phyloP scores from a whole-genome alignment of 1,140 invertebrate genomes.

The Delia radicum region DNA sequence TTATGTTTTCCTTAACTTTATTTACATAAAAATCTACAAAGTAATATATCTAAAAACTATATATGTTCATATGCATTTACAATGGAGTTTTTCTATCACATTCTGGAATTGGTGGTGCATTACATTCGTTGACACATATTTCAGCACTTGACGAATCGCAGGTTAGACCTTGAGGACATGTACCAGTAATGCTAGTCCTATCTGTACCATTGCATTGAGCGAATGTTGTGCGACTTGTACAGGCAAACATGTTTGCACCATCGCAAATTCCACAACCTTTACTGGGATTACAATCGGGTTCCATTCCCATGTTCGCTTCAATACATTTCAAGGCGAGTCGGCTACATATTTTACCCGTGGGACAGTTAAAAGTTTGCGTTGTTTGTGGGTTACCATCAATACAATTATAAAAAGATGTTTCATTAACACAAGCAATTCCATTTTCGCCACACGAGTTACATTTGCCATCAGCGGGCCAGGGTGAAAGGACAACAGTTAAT shows the following conservation, averaged over 20 bases:
- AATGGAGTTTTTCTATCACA: background rate
- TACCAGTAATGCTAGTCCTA: conserved; percentile 3
- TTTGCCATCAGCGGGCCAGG: background rate
- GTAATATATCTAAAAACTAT: too few relatives aligned
- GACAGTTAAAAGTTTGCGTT: background rate
- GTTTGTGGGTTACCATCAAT: background rate
- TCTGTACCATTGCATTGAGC: conserved; percentile 34
- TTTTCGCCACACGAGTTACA: conserved; percentile 16
- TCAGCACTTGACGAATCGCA: conserved; percentile 37
- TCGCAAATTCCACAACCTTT: conserved; percentile 36
- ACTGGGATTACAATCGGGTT: background rate
- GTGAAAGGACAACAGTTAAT: background rate
- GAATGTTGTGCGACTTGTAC: conserved; percentile 46
- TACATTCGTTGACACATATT: conserved; percentile 39
- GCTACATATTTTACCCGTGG: background rate
- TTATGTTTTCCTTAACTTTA: background rate
- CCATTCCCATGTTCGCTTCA: background rate
- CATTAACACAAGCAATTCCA: conserved; percentile 25
- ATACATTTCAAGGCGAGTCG: background rate
- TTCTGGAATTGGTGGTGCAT: background rate
- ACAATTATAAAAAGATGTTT: conserved; percentile 23
- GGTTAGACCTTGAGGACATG: conserved; percentile 32
- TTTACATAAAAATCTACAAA: background rate
- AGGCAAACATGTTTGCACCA: conserved; percentile 34
- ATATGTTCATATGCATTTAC: background rate